These are phyloP conservation scores for Tribolium freemani DNA, from an alignment of 2,888 invertebrate genomes.

Conservation along the genomic window DNA sequence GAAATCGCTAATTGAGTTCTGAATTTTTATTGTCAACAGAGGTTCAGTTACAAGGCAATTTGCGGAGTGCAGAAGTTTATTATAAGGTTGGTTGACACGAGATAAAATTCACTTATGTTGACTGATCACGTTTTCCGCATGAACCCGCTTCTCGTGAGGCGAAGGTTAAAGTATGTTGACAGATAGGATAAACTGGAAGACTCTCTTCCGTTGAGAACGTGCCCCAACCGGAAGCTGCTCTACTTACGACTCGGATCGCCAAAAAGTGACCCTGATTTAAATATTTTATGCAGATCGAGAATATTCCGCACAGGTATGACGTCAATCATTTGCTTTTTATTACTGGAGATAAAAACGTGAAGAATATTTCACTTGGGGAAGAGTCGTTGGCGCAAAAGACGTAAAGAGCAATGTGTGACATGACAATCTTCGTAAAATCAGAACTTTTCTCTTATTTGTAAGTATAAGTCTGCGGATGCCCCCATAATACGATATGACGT, in stretches of 20 bases:
- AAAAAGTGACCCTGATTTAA: slow-evolving; percentile 13
- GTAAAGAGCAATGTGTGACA: slow-evolving; percentile 57
- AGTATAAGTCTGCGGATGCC: slow-evolving; percentile 56
- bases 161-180: slow-evolving; percentile 62
- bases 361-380: slow-evolving; percentile 26
- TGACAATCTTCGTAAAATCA: slow-evolving; percentile 60
- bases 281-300: neutral
- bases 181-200: slow-evolving; percentile 61
- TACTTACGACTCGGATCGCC: slow-evolving; percentile 49
- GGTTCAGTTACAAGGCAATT: slow-evolving; percentile 56
- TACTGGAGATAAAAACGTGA: slow-evolving; percentile 9
- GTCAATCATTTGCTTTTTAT: slow-evolving; percentile 24
- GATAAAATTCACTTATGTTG: slow-evolving; percentile 62
- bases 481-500: slow-evolving; percentile 60
- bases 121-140: slow-evolving; percentile 63
- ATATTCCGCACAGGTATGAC: slow-evolving; percentile 10
- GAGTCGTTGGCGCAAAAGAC: slow-evolving; percentile 15
- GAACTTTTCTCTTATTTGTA: slow-evolving; percentile 60
- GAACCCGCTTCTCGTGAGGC: slow-evolving; percentile 54
- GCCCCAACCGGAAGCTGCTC: slow-evolving; percentile 57
- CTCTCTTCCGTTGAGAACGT: slow-evolving; percentile 61
- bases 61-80: slow-evolving; percentile 54
- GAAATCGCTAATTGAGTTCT: slow-evolving; percentile 54
- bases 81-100: slow-evolving; percentile 57
- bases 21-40: slow-evolving; percentile 54